phyloP scores from a whole-genome alignment of 1,140 invertebrate species.

The Drosophila trapezifrons region DNA sequence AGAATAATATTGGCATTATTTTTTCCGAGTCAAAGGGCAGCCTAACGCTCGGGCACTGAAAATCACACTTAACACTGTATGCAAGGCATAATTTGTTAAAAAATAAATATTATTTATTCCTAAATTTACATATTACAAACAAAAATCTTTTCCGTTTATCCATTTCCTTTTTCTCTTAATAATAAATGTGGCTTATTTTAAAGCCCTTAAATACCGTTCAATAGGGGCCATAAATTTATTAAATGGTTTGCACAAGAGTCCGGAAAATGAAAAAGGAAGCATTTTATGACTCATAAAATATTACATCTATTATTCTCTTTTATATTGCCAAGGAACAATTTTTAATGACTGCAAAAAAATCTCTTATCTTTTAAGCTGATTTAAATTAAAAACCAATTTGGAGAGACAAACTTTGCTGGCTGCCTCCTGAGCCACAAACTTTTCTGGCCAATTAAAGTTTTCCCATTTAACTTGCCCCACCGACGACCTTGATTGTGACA shows the following conservation, averaged over 20 bases:
- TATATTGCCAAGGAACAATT: background rate
- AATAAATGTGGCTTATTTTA: background rate
- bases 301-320: background rate
- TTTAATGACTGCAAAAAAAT: constrained; percentile 1
- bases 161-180: no score
- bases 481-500: constrained; percentile 5
- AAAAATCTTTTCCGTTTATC: no score
- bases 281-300: constrained; percentile 15
- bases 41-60: no score
- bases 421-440: constrained; percentile 14
- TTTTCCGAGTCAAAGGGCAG: no score
- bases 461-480: constrained; percentile 29
- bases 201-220: background rate
- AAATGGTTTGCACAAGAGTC: background rate
- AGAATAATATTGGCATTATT: no score
- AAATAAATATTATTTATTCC: no score
- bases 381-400: constrained; percentile 27
- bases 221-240: background rate
- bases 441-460: constrained; percentile 37
- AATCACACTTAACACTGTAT: no score
- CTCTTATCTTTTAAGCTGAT: constrained; percentile 6
- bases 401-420: background rate
- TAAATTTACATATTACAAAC: no score
- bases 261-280: background rate
- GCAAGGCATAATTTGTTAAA: no score